Evolutionary conservation across 2,888 invertebrate genomes (phyloP), one percentile per base, ranked within the genome.

Genomic region (Elegia similella): DNA sequence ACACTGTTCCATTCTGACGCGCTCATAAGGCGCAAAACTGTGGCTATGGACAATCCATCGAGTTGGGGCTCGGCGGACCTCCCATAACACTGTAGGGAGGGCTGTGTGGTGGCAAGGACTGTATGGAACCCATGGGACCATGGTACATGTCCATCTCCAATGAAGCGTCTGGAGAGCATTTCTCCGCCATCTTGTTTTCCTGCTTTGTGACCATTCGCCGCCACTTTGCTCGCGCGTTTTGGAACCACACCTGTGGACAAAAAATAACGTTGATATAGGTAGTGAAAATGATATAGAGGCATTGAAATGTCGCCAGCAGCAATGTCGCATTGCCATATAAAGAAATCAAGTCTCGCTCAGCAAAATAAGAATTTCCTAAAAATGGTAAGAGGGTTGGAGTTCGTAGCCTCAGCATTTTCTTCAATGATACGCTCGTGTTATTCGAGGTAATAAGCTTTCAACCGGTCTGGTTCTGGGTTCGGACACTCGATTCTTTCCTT

Each of bases 141-240:
- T 92, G 90, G 78, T 94, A 94, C 79, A 94, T 86, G 72, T 94
- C 94, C 92, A 94, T 87, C 77, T 94, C 94, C 72, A 94, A 80
- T 55, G 94, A 93, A 0, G 92, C 92, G 68, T 93, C 93, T 67
- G 94, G 94, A 15, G 94, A 94, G 76, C 94, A 94, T 75, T 95
- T 95, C 75, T 95, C 95, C 65, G 93, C 92, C 85, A 92, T 86
- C 75, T 95, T 95, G 82, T 94, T 95, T 78, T 96, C 96, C 76
- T 96, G 95, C 78, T 96, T 95, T 70, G 95, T 92, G 85, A 96
- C 95, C 94, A 96, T 96, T 67, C 98, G 94, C 73, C 98, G 94
- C 95, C 97, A 97, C 92, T 98, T 98, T 67, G 98, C 98, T 42
- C 98, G 93, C 30, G 98, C 97, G 82, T 98, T 98, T 90, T 98